Evolutionary conservation across 2,113 vertebrate species (phyloP), one percentile per base, ranked within the genome.

Genomic region (Sporophila hypoxantha): DNA sequence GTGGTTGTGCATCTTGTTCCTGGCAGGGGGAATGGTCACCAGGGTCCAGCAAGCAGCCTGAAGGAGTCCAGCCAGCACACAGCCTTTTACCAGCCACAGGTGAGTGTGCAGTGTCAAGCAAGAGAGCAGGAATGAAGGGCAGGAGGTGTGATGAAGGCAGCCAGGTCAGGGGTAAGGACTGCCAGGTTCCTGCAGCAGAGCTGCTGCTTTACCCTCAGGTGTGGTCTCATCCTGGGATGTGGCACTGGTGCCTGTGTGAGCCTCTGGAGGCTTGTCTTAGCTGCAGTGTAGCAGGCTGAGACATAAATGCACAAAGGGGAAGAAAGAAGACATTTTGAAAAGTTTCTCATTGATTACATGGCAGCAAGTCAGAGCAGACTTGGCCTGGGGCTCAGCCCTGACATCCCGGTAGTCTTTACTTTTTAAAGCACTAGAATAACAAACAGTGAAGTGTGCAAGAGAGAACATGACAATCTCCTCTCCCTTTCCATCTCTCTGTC

Each of bases 181-280:
- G 36, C 32, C 0, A 2, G 17, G 36, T 37, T 87, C 44, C 57
- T 80, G 80, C n/a, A 44, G 42, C 0, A 0, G 39, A 59, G 23
- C 76, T 79, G 44, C 55, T 23, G 53, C 47, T 42, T 59, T 74
- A 36, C 32, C 26, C 21, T 52, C n/a, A 30, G 36, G 30, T 60
- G 29, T 50, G 42, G 14, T 77, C 26, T 14, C 39, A 26, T 29
- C 9, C 16, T 1, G 0, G 29, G 23, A 30, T 75, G 56, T 29
- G 42, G 19, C 52, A 55, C 34, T 1, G 1, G 23, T 59, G 23
- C n/a, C 52, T 60, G 14, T 55, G 57, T 71, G 75, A 62, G 15
- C 17, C 29, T 77, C 75, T 37, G 36, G 62, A 81, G 26, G 26
- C 26, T 76, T 80, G 13, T 36, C 29, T 61, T 44, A 39, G 34